A percentile compares a stretch with the other conserved stretches of the same genome.
Evolutionary conservation across 2,888 invertebrate genomes (phyloP).

Genomic region (Bruchidius siliquastri): DNA sequence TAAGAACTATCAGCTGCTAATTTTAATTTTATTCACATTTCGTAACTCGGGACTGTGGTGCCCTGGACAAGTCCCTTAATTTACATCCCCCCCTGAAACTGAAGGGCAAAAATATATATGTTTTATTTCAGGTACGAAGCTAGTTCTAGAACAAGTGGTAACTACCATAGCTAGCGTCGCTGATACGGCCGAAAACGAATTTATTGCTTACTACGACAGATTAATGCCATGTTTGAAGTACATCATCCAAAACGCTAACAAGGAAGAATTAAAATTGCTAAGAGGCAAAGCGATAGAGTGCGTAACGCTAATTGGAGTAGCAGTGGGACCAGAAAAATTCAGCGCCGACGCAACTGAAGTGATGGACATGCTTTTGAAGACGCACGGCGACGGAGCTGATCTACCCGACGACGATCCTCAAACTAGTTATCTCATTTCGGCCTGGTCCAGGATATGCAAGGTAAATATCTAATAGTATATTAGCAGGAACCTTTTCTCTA

Average conservation of each 20-base stretch:
- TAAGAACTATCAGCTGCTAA: too few relatives aligned
- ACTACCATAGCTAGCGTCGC: conserved; percentile 98
- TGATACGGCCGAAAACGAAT: conserved; percentile 95
- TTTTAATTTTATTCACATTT: too few relatives aligned
- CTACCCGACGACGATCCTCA: conserved; percentile 94
- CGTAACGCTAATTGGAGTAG: conserved; percentile 92
- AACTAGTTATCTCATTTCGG: conserved; percentile 95
- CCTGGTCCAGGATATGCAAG: conserved; percentile 99
- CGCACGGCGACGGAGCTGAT: conserved; percentile 69
- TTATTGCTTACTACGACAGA: conserved; percentile 89
- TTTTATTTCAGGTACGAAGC: conserved; percentile 67
- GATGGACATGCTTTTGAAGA: conserved; percentile 90
- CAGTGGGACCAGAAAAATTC: conserved; percentile 81
- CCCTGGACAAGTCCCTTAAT: too few relatives aligned
- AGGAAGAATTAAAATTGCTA: conserved; percentile 81
- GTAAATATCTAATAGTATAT: conserved; percentile 23
- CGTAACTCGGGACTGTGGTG: too few relatives aligned
- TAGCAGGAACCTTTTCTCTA: too few relatives aligned
- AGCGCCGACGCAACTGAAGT: conserved; percentile 88
- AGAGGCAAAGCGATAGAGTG: conserved; percentile 99
- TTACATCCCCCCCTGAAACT: too few relatives aligned
- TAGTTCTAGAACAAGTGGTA: conserved; percentile 97
- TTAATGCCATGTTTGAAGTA: conserved; percentile 93
- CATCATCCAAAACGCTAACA: conserved; percentile 91
- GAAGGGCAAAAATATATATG: too few relatives aligned